phyloP scores from a whole-genome alignment of 2,797 vertebrate genomes.

The Microcaecilia unicolor region DNA sequence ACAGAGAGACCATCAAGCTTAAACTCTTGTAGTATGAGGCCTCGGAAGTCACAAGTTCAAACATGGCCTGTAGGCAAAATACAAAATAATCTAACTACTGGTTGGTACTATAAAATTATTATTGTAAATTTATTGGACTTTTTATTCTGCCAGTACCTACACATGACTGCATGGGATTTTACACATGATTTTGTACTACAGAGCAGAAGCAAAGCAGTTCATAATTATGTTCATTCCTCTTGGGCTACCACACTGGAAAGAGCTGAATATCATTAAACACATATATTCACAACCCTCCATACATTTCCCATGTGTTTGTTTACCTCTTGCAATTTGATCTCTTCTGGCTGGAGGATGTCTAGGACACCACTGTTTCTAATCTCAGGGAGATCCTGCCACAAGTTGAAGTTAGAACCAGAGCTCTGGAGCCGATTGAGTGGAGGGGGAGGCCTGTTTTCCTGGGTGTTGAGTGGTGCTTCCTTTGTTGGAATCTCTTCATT shows the following conservation, averaged over 20 bases:
- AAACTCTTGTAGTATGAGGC: conserved; percentile 95
- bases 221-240: too few species aligned
- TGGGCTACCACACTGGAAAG: not conserved
- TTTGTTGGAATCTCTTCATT: conserved; percentile 22
- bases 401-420: conserved; percentile 63
- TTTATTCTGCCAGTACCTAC: too few species aligned
- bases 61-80: conserved; percentile 74
- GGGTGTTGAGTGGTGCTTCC: conserved; percentile 26
- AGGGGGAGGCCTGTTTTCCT: conserved; percentile 39
- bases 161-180: too few species aligned
- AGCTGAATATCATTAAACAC: too few species aligned
- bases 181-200: too few species aligned
- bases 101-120: too few species aligned
- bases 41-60: conserved; percentile 90
- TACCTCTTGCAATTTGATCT: conserved; percentile 91
- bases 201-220: too few species aligned
- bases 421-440: conserved; percentile 59
- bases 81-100: too few species aligned
- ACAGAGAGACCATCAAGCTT: conserved; percentile 83
- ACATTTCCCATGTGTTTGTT: not conserved
- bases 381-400: conserved; percentile 89
- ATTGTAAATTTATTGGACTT: too few species aligned
- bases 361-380: conserved; percentile 77
- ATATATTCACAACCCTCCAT: not conserved
- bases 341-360: conserved; percentile 63